Evolutionary conservation across 2,888 invertebrate genomes (phyloP), one percentile per base, ranked within the genome.

Genomic region (Microplitis manilae): DNA sequence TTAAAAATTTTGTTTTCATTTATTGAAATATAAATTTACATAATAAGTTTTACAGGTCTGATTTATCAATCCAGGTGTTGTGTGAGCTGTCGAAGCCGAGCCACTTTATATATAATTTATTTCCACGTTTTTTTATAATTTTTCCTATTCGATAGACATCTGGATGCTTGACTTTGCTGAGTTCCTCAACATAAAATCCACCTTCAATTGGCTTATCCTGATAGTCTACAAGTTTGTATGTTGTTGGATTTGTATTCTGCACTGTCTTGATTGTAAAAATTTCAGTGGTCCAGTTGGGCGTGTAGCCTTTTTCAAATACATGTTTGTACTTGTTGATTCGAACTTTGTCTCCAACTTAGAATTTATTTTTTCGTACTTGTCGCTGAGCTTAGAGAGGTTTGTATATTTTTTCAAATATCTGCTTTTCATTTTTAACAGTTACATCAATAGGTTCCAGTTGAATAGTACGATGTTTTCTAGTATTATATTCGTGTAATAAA

Each of bases 401-500:
- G 15, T 41, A 41, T n/a, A 68, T 15, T 4, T 9, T n/a, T 7
- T 39, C 59, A 8, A 39, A 13, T 64, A 86, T 74, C 15, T 39
- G n/a, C 62, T 83, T 76, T 74, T 80, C 81, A 70, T 81, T 82
- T 15, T 90, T 75, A 86, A 86, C 85, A 83, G 82, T 81, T 40
- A 87, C 87, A 73, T 88, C 83, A 62, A 59, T 77, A 2, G 88
- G 86, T 75, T 80, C 83, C 83, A 87, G 86, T 73, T 81, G 81
- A 75, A 87, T 88, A 62, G 86, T 88, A 39, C 83, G 79, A 84
- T 89, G 87, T 79, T 83, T 84, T 15, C 76, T 82, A 73, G 84
- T 75, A 79, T 89, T 89, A 78, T 88, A 89, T 50, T 64, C 20
- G 6, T 68, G 38, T 8, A 79, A 64, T 50, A 75, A 76, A 62